Evolutionary conservation across 2,888 invertebrate species (phyloP), one percentile per base, ranked within the genome.

Genomic region (Psylliodes chrysocephalus): DNA sequence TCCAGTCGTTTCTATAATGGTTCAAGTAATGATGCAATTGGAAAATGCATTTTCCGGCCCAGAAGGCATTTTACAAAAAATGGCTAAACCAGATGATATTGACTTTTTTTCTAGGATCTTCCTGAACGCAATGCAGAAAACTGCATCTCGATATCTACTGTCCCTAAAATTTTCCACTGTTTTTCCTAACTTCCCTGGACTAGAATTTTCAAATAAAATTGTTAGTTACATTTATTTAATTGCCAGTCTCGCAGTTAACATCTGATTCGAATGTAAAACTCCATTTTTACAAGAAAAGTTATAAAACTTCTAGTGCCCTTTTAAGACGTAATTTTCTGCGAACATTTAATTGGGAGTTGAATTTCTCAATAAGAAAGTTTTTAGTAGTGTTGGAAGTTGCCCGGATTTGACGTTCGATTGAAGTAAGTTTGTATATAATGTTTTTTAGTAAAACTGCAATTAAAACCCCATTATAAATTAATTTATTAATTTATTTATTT

Each of bases 301-400:
- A 12, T 28, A 30, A 25, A 30, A 49, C 8, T 15, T 30, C 25
- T 54, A 40, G 38, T 53, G 15, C 53, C 35, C 25, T 38, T 53
- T 19, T 12, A 5, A 47, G 10, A n/a, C 17, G 25, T 19, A 54
- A 54, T 54, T 19, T 25, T 40, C 40, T 42, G 40, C 40, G 42
- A 40, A 38, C 40, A 28, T 54, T 54, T 54, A 54, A 54, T 54
- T 35, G 42, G 40, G 15, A 54, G 22, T 54, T 8, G 14, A 15
- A 19, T 54, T 54, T 54, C 25, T 25, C 40, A 53, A 44, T 55
- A 55, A 30, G 44, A 46, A 55, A 44, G 55, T 49, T 49, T 49
- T 49, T 49, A 49, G 28, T 28, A 30, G 28, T 28, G 49, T 28
- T 8, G 14, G 49, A 25, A 46, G 12, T 25, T 46, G 22, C 22